Conservation (phyloP, 1,140 invertebrate genomes). For the fruit fly (Drosophila melanogaster) region Release_6_plus_ISO1_MT NC_004354.4:6913501-6914000, state of each 20-base stretch:
- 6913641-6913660: slow-evolving; percentile 17
- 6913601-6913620: slow-evolving; percentile 45
- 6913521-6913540: slow-evolving; percentile 20
- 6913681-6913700: slow-evolving; percentile 63
- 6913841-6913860: not conserved
- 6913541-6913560: slow-evolving; percentile 35
- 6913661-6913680: slow-evolving; percentile 38
- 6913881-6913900: not conserved
- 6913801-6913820: not conserved
- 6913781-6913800: not conserved
- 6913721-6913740: slow-evolving; percentile 18
- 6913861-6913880: not conserved
- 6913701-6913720: slow-evolving; percentile 31
- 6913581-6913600: slow-evolving; percentile 41
- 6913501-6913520: not conserved
- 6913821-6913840: too few species aligned
- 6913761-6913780: not conserved
- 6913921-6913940: too few species aligned
- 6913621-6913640: slow-evolving; percentile 20
- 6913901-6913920: too few species aligned
- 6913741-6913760: slow-evolving; percentile 7
- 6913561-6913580: slow-evolving; percentile 19
- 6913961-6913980: slow-evolving; percentile 11
- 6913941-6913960: not conserved
- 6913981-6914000: slow-evolving; percentile 9